Conservation (phyloP, 2,888 invertebrate species). For the Melolontha melolontha region DNA sequence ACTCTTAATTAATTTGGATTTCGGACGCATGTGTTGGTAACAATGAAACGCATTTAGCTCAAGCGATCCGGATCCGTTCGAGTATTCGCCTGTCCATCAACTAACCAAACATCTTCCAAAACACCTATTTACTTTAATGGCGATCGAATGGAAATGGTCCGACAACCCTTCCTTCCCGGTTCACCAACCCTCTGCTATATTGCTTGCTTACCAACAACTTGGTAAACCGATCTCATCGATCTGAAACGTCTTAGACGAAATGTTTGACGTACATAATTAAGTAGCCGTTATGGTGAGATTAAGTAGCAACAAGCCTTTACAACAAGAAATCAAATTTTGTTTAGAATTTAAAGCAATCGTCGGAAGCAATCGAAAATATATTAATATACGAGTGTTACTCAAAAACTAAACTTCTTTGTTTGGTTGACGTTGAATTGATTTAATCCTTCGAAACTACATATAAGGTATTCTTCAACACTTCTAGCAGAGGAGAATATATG, state of each 20-base stretch:
- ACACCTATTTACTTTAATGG: conserved; percentile 38
- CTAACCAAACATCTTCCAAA: conserved; percentile 48
- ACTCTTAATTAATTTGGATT: conserved; percentile 27
- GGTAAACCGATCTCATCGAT: conserved; percentile 26
- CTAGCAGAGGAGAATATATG: too few relatives aligned
- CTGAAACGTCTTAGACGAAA: conserved; percentile 5
- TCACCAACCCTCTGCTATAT: conserved; percentile 12
- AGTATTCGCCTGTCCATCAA: conserved; percentile 44
- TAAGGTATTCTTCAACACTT: too few relatives aligned
- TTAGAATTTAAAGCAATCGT: too few relatives aligned
- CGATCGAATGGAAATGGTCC: conserved; percentile 47
- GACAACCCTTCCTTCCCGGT: conserved; percentile 45
- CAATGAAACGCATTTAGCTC: conserved; percentile 24
- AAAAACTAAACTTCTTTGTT: too few relatives aligned
- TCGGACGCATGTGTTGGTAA: conserved; percentile 11
- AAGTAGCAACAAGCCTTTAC: not conserved
- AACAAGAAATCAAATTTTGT: too few relatives aligned
- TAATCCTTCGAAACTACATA: too few relatives aligned
- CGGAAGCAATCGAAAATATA: too few relatives aligned
- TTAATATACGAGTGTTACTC: too few relatives aligned
- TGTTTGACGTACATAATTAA: not conserved
- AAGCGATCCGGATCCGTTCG: not conserved
- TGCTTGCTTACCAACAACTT: conserved; percentile 26
- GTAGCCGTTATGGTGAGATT: conserved; percentile 1
- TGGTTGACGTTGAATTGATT: too few relatives aligned